phyloP scores from a whole-genome alignment of 1,140 invertebrate species.

The Neuroterus valhalla region DNA sequence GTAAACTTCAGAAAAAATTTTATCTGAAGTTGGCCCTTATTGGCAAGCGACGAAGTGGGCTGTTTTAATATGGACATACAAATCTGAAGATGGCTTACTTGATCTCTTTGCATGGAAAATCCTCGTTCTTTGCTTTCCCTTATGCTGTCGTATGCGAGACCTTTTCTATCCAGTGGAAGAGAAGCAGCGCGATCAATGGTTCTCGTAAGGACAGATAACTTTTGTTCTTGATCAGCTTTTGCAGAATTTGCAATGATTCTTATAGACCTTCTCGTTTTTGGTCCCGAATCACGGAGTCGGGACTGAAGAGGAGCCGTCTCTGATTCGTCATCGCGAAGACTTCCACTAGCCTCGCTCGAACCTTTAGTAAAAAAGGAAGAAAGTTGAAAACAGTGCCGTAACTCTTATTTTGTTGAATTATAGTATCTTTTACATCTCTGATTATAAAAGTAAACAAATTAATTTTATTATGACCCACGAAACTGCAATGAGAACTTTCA shows the following conservation, averaged over 20 bases:
- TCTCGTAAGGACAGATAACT: constrained; percentile 49
- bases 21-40: too few species aligned
- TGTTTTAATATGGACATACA: too few species aligned
- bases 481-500: not conserved
- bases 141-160: constrained; percentile 50
- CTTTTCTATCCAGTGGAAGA: constrained; percentile 65
- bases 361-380: not conserved
- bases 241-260: constrained; percentile 53
- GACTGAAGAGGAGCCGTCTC: constrained; percentile 51
- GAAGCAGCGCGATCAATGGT: constrained; percentile 66
- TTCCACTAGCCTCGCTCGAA: constrained; percentile 22
- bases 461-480: too few species aligned
- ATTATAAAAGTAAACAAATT: not conserved
- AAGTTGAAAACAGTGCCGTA: too few species aligned
- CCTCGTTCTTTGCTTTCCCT: constrained; percentile 62
- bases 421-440: not conserved
- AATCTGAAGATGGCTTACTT: constrained; percentile 45
- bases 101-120: constrained; percentile 66
- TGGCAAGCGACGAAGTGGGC: too few species aligned
- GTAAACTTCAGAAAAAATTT: too few species aligned
- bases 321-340: constrained; percentile 13
- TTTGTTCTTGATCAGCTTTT: constrained; percentile 60
- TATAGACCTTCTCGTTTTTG: constrained; percentile 60
- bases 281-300: constrained; percentile 55
- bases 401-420: not conserved